phyloP scores from a whole-genome alignment of 2,113 vertebrate genomes.

The Ellobius talpinus region DNA sequence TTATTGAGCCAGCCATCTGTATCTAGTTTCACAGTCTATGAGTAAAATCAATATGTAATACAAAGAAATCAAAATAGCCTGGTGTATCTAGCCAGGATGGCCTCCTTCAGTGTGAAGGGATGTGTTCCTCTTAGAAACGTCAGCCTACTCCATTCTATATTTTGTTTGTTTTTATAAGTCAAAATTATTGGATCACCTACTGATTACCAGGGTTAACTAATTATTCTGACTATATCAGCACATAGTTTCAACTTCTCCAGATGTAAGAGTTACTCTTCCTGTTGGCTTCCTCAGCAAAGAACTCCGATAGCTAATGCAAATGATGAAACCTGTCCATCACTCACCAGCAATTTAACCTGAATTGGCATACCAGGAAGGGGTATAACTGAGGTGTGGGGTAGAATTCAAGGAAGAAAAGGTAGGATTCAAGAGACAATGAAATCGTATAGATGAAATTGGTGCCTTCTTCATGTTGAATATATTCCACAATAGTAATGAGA shows the following conservation, averaged over 20 bases:
- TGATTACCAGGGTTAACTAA: conserved; percentile 71
- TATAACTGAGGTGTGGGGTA: neutral
- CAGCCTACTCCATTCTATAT: conserved; percentile 18
- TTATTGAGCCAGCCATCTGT: conserved; percentile 68
- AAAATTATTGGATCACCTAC: conserved; percentile 69
- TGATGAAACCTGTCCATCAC: conserved; percentile 34
- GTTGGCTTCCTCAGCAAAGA: conserved; percentile 51
- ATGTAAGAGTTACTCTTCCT: conserved; percentile 64
- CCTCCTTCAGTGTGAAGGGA: neutral
- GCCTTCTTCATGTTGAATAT: neutral
- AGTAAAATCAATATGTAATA: conserved; percentile 71
- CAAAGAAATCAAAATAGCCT: conserved; percentile 69
- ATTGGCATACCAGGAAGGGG: neutral
- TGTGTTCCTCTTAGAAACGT: conserved; percentile 51
- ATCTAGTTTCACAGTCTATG: conserved; percentile 69
- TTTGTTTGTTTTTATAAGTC: conserved; percentile 73
- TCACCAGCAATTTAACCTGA: conserved; percentile 48
- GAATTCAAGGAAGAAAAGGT: neutral
- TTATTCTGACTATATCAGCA: conserved; percentile 67
- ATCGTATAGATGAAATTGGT: neutral
- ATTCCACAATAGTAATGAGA: neutral
- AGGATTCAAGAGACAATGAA: conserved; percentile 5
- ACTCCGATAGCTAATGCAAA: conserved; percentile 60
- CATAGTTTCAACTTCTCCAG: conserved; percentile 65
- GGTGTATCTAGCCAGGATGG: conserved; percentile 1